These are phyloP conservation scores for Chaetodon auriga DNA, from an alignment of 2,113 vertebrate species.

Conservation along the genomic window DNA sequence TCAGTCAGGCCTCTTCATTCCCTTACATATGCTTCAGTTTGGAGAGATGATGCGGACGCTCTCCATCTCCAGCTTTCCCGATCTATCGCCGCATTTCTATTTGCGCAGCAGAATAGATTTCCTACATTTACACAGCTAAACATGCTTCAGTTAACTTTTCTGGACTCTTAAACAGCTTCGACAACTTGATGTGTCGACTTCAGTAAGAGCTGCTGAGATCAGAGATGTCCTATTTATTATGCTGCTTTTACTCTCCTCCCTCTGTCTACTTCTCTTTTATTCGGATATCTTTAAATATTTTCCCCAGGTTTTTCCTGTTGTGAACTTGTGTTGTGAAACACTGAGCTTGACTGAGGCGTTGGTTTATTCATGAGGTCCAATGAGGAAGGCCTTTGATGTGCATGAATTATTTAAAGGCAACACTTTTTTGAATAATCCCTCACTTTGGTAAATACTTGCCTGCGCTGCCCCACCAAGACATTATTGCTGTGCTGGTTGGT, in stretches of 20 bases:
- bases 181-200: conserved; percentile 40
- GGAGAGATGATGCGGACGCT: not conserved
- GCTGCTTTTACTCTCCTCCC: not conserved
- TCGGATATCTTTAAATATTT: conserved; percentile 59
- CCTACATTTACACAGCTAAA: conserved; percentile 38
- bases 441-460: conserved; percentile 67
- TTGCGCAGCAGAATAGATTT: conserved; percentile 17
- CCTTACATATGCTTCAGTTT: conserved; percentile 36
- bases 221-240: conserved; percentile 43
- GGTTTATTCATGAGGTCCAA: conserved; percentile 83
- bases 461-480: conserved; percentile 8
- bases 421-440: conserved; percentile 65
- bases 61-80: not conserved
- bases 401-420: conserved; percentile 79
- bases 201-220: conserved; percentile 15
- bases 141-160: conserved; percentile 36
- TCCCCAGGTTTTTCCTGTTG: conserved; percentile 52
- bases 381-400: conserved; percentile 78
- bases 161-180: conserved; percentile 24
- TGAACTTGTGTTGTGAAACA: conserved; percentile 59
- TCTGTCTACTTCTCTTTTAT: conserved; percentile 43
- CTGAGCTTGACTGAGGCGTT: conserved; percentile 68
- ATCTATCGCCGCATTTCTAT: conserved; percentile 1
- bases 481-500: not conserved
- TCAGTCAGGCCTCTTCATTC: conserved; percentile 54